These are phyloP conservation scores for Cheilosia vulpina DNA, from an alignment of 2,888 invertebrate species.

Conservation along the genomic window DNA sequence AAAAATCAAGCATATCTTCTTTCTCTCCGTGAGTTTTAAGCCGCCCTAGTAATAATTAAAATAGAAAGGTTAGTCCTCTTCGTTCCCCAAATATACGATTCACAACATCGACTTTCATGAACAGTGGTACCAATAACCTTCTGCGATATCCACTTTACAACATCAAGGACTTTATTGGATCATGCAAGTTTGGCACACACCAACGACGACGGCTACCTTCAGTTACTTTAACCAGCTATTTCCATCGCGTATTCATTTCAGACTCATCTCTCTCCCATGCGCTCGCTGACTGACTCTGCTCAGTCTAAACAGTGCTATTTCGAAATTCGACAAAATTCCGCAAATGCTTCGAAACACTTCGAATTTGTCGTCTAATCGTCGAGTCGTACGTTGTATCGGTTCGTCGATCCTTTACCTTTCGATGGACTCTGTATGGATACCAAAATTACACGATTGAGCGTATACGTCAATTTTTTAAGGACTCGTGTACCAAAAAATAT, in stretches of 20 bases:
- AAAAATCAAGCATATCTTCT: background rate
- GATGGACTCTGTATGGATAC: conserved; percentile 78
- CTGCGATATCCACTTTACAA: conserved; percentile 5
- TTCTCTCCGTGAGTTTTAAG: background rate
- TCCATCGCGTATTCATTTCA: background rate
- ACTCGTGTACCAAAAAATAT: background rate
- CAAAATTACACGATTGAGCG: conserved; percentile 41
- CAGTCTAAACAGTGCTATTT: conserved; percentile 77
- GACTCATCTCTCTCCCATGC: conserved; percentile 19
- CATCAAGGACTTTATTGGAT: conserved; percentile 15
- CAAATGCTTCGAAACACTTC: conserved; percentile 80
- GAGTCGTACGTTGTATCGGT: conserved; percentile 79
- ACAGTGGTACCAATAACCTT: background rate
- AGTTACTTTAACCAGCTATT: conserved; percentile 9
- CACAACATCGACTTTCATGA: background rate
- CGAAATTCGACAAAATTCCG: conserved; percentile 81
- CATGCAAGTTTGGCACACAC: conserved; percentile 12
- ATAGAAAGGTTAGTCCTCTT: background rate
- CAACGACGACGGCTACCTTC: conserved; percentile 25
- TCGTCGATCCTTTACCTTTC: conserved; percentile 79
- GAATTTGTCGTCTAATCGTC: conserved; percentile 79
- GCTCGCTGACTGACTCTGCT: background rate
- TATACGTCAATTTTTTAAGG: background rate
- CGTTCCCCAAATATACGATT: background rate
- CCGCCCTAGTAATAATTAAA: too few species aligned